Evolutionary conservation across 1,140 invertebrate species (phyloP).

Genomic region (Grapholita molesta): DNA sequence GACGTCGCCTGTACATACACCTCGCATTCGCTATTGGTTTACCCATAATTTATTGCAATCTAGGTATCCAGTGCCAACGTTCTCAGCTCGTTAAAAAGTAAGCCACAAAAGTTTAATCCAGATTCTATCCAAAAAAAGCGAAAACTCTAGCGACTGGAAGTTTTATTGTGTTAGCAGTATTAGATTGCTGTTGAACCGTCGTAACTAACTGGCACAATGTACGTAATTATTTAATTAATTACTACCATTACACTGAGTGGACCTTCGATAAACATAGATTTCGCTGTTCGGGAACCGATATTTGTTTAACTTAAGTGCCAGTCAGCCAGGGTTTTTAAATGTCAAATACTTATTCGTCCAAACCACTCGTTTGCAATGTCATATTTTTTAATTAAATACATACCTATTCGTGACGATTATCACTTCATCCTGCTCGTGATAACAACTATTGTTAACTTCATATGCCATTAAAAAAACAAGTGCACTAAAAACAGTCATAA

Average conservation of each 20-base stretch:
- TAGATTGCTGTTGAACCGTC: slow-evolving; percentile 16
- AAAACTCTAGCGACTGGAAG: neutral
- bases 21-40: too few relatives aligned
- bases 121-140: neutral
- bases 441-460: too few relatives aligned
- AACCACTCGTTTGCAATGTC: too few relatives aligned
- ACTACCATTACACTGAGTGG: slow-evolving; percentile 22
- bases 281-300: slow-evolving; percentile 27
- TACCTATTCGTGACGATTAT: too few relatives aligned
- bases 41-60: neutral
- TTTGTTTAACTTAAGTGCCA: slow-evolving; percentile 34
- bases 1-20: too few relatives aligned
- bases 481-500: neutral
- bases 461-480: too few relatives aligned
- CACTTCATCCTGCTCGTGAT: too few relatives aligned
- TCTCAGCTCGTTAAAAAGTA: neutral
- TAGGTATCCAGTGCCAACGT: neutral
- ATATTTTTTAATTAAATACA: too few relatives aligned
- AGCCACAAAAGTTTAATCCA: slow-evolving; percentile 2
- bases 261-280: slow-evolving; percentile 34
- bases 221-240: slow-evolving; percentile 39
- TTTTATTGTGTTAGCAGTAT: slow-evolving; percentile 3
- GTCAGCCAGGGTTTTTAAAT: too few relatives aligned
- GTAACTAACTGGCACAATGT: slow-evolving; percentile 30
- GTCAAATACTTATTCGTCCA: too few relatives aligned